A percentile compares a stretch with the other conserved stretches of the same genome.
Conservation (phyloP, 2,113 vertebrate species). For the Vulpes vulpes region DNA sequence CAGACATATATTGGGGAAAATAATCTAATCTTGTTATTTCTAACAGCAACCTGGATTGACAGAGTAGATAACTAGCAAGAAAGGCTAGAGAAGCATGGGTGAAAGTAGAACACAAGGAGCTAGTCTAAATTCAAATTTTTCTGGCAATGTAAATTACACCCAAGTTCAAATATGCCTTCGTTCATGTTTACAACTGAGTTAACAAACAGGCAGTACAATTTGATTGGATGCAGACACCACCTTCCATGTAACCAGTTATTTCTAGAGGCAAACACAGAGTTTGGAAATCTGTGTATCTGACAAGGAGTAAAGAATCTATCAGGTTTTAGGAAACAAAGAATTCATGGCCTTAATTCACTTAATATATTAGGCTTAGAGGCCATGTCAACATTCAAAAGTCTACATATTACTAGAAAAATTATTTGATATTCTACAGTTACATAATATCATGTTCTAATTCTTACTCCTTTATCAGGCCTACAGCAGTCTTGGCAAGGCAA, state of each 20-base stretch:
- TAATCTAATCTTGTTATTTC: not conserved
- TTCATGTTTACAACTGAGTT: not conserved
- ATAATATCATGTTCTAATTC: constrained; percentile 7
- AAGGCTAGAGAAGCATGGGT: not conserved
- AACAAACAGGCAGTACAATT: not conserved
- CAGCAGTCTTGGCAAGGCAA: not conserved
- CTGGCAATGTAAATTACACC: not conserved
- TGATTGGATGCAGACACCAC: not conserved
- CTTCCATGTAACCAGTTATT: not conserved
- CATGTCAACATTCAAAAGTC: not conserved
- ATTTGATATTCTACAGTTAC: constrained; percentile 26
- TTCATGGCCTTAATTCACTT: constrained; percentile 1
- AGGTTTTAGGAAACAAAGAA: constrained; percentile 43
- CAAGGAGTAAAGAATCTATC: not conserved
- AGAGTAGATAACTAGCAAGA: not conserved
- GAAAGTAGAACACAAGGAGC: not conserved
- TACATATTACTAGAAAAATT: not conserved
- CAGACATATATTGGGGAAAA: not conserved
- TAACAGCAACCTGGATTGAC: not conserved
- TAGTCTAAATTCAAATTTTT: constrained; percentile 12
- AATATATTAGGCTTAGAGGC: not conserved
- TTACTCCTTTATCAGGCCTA: not conserved
- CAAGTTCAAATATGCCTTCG: constrained; percentile 44
- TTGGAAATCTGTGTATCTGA: not conserved
- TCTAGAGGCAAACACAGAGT: not conserved